phyloP scores from a whole-genome alignment of 1,140 invertebrate genomes.

The Apis laboriosa region DNA sequence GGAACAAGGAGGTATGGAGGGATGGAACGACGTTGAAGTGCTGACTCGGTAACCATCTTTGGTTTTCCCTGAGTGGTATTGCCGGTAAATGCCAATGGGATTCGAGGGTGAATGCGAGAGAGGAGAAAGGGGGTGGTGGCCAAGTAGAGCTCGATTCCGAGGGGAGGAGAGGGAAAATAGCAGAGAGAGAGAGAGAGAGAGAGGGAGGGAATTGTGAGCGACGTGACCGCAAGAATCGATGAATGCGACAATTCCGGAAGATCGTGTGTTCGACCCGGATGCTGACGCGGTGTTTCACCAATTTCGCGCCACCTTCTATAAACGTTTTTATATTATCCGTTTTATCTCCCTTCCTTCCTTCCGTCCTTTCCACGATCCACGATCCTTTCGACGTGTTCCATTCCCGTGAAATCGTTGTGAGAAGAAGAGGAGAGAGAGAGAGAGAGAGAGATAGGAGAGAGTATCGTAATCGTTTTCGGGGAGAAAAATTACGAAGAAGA shows the following conservation, averaged over 20 bases:
- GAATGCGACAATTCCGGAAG: conserved; percentile 42
- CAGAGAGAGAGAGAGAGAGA: background rate
- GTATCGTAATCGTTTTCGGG: background rate
- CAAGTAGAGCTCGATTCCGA: conserved; percentile 38
- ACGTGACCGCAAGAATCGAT: conserved; percentile 65
- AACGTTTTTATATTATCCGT: conserved; percentile 26
- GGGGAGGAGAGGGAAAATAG: conserved; percentile 6
- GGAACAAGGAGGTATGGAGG: conserved; percentile 30
- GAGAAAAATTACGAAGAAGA: conserved; percentile 62
- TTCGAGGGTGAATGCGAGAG: conserved; percentile 46
- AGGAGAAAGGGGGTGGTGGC: conserved; percentile 22
- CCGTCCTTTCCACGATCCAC: too few species aligned
- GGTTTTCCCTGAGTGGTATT: conserved; percentile 65
- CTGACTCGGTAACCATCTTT: conserved; percentile 66
- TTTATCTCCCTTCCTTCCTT: background rate
- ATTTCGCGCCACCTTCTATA: conserved; percentile 31
- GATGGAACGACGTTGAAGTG: conserved; percentile 54
- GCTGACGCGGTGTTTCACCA: conserved; percentile 65
- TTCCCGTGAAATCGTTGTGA: background rate
- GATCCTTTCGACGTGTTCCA: background rate
- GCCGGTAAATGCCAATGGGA: conserved; percentile 58
- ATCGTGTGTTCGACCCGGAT: conserved; percentile 42
- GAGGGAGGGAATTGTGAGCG: conserved; percentile 40
- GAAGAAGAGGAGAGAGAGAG: background rate
- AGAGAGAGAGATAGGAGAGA: background rate